These are phyloP conservation scores for Drosophila triauraria DNA, from an alignment of 1,140 invertebrate genomes.

Conservation along the genomic window DNA sequence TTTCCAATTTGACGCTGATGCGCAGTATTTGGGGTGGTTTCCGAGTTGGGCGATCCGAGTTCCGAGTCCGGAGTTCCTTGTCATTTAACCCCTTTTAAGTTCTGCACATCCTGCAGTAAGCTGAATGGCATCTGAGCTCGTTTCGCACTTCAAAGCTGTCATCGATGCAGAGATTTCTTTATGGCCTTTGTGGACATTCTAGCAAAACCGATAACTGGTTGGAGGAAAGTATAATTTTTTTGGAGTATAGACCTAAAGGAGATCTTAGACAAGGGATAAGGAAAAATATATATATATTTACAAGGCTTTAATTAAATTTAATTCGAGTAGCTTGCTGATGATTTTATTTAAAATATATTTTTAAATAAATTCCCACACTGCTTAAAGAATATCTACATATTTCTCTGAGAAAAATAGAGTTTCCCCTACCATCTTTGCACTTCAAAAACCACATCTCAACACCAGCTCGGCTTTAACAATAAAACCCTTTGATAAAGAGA, in stretches of 20 bases:
- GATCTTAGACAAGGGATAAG: no score
- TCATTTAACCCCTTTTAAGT: constrained; percentile 68
- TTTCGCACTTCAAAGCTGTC: constrained; percentile 65
- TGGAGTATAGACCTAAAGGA: neutral
- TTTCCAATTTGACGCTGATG: constrained; percentile 82
- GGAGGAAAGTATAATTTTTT: neutral
- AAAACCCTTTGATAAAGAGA: neutral
- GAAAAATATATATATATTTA: neutral
- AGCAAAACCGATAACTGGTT: constrained; percentile 26
- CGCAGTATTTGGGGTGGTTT: constrained; percentile 60
- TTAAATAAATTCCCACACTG: neutral
- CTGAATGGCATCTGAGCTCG: constrained; percentile 69
- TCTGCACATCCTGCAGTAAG: constrained; percentile 25
- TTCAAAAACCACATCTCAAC: neutral
- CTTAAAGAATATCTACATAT: neutral
- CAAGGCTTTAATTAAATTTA: no score
- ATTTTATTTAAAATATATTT: no score
- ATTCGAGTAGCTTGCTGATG: no score
- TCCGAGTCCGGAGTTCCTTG: neutral
- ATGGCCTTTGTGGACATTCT: constrained; percentile 1
- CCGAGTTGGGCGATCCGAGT: neutral
- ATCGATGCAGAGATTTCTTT: constrained; percentile 34
- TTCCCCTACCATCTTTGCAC: no score
- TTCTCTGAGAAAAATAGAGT: neutral
- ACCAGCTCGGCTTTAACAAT: neutral